Base-by-base conservation (phyloP, 2,113 vertebrate genomes). In the Pomatostomus ruficeps region DNA sequence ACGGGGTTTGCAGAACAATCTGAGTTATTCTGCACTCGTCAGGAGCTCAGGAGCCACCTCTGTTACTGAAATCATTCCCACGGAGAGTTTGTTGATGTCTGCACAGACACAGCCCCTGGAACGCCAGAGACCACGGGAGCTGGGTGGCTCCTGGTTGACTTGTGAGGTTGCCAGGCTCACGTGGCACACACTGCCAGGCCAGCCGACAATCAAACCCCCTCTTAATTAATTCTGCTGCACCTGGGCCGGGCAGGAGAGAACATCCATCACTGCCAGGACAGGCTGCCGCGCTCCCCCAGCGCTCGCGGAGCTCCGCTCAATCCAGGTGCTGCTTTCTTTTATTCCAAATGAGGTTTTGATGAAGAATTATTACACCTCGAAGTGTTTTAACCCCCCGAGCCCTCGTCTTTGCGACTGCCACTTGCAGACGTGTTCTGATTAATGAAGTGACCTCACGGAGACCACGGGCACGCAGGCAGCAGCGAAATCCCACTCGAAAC, bases 231-330 rank as follows among this genome's bases (percentile, higher is more conserved):
- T 89, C 80, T 88, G 67, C 86, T 4, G 9, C 7, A 96, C 89
- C 95, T 94, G 62, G 92, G 84, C 58, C 25, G 93, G 89, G 51
- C 72, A 94, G 84, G 95, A 95, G 93, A 96, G 91, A 97, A 80
- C 92, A 98, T 98, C 98, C 97, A 98, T 98, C 98, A 98, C 90
- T 98, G 98, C 97, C 97, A 95, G 94, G 71, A 66, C 52, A 87
- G 80, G 89, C 89, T 93, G 92, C 92, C 91, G 68, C 89, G 66
- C 87, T 96, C 94, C 91, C 85, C 90, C 96, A 97, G 97, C 84
- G 97, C 62, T 89, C 68, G 71, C 4, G 22, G 11, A 65, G 48
- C 58, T 95, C 92, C 88, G 85, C 61, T 91, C 94, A 96, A 91
- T 90, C n/a, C 85, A 83, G 89, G 46, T 85, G 57, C 85, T 76